Evolutionary conservation across 2,797 vertebrate species (phyloP), one percentile per base, ranked within the genome.

Genomic region (Naso thynnoides): DNA sequence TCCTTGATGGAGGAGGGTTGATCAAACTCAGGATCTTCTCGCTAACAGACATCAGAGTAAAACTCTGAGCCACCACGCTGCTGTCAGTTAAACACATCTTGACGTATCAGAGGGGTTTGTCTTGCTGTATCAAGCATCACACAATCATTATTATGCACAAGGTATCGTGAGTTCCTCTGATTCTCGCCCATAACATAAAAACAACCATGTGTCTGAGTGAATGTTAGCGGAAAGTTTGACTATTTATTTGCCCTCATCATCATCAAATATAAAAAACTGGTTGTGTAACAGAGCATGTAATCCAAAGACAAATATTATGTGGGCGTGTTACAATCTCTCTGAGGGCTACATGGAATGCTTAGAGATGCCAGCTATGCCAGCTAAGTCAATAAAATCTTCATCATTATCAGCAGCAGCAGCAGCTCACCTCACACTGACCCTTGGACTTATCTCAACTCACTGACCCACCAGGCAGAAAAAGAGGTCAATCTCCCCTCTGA

Each of bases 331-430:
- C 60, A 63, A 73, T 72, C 49, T 48, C 48, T 33, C 18, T 19
- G 33, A 39, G 36, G 39, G 36, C 33, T 70, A 68, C 31, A 53
- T 39, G 27, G 56, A 79, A 53, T 33, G 48, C n/a, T 64, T 27
- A n/a, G 42, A 29, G 36, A 48, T 59, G 52, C 53, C 65, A 81
- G 39, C 50, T 60, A 45, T 76, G 53, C 57, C 52, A 78, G 49
- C 59, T 33, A 50, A 65, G 58, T 52, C 83, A 90, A 86, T 52
- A 81, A 33, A 21, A 80, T 48, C 53, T 29, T 58, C 42, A 44
- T 7, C 41, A 24, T 24, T 23, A 48, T 13, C 42, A 48, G 55
- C 38, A 42, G 3, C 41, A 14, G 2, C 47, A 49, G 5, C 36
- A 48, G 2, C 36, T 50, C 44, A 71, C 42, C 42, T 70, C 42